Evolutionary conservation across 2,797 vertebrate species (phyloP).

Genomic region (Furcifer pardalis): DNA sequence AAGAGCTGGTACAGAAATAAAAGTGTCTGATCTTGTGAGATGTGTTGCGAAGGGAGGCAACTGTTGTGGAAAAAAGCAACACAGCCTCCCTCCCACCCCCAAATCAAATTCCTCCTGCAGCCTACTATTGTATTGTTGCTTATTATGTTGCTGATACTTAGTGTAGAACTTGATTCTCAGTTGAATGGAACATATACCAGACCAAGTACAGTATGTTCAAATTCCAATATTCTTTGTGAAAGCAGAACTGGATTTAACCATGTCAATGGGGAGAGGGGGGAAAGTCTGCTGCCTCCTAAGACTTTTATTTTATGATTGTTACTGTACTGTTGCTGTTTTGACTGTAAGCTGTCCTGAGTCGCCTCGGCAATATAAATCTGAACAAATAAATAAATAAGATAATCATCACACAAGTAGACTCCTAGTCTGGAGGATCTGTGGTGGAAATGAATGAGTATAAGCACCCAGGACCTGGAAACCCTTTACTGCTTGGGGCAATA

Average conservation of each 20-base stretch:
- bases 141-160: neutral
- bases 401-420: too few species aligned
- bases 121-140: slow-evolving; percentile 3
- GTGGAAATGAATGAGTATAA: too few species aligned
- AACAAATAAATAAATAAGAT: too few species aligned
- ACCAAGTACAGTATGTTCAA: neutral
- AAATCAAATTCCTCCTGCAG: neutral
- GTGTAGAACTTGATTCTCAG: fast-evolving
- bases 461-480: neutral
- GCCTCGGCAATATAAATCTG: too few species aligned
- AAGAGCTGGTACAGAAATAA: too few species aligned
- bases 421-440: neutral
- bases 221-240: neutral
- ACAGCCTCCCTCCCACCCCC: neutral
- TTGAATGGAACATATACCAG: neutral
- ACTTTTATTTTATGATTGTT: too few species aligned
- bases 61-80: neutral
- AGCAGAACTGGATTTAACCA: neutral
- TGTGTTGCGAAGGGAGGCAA: neutral
- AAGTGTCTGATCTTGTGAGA: neutral
- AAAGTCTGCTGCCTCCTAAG: neutral
- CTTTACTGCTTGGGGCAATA: neutral
- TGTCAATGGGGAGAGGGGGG: neutral
- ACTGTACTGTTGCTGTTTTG: too few species aligned
- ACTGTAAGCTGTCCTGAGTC: too few species aligned